Evolutionary conservation across 2,888 invertebrate species (phyloP).

Genomic region (Pelosia muscerda): DNA sequence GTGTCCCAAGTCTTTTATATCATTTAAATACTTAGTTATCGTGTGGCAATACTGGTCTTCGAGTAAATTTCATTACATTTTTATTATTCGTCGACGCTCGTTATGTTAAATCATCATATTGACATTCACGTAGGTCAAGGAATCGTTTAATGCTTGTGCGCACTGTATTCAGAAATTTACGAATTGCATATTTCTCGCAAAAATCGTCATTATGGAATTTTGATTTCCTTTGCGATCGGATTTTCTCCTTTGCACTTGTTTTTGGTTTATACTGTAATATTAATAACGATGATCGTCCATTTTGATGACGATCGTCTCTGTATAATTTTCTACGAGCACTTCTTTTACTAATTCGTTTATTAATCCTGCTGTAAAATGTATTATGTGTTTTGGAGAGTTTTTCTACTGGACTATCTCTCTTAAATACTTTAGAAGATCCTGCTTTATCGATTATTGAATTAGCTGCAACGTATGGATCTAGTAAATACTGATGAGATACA

Average conservation of each 20-base stretch:
- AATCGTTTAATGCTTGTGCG: conserved; percentile 39
- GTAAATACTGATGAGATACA: neutral
- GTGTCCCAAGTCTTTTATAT: neutral
- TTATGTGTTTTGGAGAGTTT: neutral
- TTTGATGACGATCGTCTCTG: neutral
- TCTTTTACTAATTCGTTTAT: neutral
- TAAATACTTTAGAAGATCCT: conserved; percentile 21
- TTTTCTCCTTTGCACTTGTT: neutral
- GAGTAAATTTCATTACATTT: neutral
- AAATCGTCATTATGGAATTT: neutral
- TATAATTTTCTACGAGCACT: neutral
- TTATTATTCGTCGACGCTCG: conserved; percentile 24
- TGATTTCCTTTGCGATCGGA: neutral
- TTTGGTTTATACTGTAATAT: neutral
- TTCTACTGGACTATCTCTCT: conserved; percentile 13
- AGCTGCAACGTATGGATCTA: neutral
- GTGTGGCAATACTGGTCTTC: neutral
- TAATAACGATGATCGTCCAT: neutral
- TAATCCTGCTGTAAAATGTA: too few species aligned
- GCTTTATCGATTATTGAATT: conserved; percentile 15
- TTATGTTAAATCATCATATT: conserved; percentile 36
- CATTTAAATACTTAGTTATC: neutral
- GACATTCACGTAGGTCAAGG: conserved; percentile 34
- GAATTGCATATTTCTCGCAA: conserved; percentile 35
- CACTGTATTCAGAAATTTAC: conserved; percentile 30